phyloP scores from a whole-genome alignment of 2,888 invertebrate genomes.

The Rapana venosa region DNA sequence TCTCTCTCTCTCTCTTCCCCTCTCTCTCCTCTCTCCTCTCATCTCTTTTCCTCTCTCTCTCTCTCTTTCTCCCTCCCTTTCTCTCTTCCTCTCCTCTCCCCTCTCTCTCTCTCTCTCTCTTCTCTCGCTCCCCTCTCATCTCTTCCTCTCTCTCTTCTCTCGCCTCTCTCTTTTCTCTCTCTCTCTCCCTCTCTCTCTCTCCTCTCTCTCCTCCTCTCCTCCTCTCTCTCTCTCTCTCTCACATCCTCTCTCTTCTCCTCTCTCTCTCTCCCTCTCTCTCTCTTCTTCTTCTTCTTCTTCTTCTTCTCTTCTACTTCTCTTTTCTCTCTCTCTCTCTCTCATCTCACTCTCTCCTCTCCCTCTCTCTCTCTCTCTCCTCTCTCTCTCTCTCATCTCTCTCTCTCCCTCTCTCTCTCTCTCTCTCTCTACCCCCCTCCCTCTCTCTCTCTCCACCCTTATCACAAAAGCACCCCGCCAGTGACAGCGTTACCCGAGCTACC shows the following conservation, averaged over 20 bases:
- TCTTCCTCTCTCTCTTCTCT: background rate
- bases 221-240: background rate
- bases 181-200: background rate
- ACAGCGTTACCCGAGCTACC: background rate
- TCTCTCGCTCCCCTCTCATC: background rate
- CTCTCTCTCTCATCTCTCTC: conserved; percentile 1
- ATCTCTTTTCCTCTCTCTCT: background rate
- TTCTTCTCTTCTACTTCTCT: background rate
- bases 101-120: background rate
- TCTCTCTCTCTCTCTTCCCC: background rate
- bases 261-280: background rate
- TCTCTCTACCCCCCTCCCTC: background rate
- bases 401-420: background rate
- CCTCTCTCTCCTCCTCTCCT: background rate
- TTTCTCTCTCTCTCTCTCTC: background rate
- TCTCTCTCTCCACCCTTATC: background rate
- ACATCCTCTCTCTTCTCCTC: background rate
- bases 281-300: background rate
- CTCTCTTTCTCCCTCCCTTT: background rate
- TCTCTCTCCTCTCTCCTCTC: background rate
- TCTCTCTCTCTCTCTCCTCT: background rate
- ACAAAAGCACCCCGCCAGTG: too few species aligned
- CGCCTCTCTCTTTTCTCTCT: background rate
- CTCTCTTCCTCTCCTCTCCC: background rate
- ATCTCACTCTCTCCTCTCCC: background rate